Conservation (phyloP, 1,140 invertebrate genomes). For the Drosophila biarmipes region DNA sequence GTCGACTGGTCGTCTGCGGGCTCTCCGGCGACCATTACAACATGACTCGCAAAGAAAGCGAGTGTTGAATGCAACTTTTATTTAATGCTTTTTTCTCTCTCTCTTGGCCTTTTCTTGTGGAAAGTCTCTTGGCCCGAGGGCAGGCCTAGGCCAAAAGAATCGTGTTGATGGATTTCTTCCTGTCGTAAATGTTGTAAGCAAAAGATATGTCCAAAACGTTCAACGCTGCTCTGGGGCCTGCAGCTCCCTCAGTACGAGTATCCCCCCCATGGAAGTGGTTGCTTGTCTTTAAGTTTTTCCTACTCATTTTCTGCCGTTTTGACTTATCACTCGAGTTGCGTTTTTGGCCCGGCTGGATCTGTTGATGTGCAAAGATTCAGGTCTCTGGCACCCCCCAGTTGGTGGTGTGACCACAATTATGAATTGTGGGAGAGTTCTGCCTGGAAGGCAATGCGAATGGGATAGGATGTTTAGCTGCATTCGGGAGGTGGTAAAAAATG, state of each 20-base stretch:
- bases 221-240: constrained; percentile 37
- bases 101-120: constrained; percentile 15
- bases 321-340: constrained; percentile 58
- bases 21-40: constrained; percentile 56
- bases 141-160: constrained; percentile 59
- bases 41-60: constrained; percentile 79
- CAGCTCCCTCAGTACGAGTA: constrained; percentile 12
- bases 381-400: neutral
- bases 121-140: constrained; percentile 51
- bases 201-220: constrained; percentile 56
- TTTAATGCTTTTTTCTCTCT: constrained; percentile 42
- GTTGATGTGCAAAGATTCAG: constrained; percentile 32
- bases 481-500: constrained; percentile 2
- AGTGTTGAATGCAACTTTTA: constrained; percentile 79
- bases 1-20: constrained; percentile 25
- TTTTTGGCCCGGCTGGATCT: constrained; percentile 36
- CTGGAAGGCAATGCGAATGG: constrained; percentile 3
- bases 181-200: constrained; percentile 69
- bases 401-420: neutral
- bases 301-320: constrained; percentile 33
- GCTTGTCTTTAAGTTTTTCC: constrained; percentile 9
- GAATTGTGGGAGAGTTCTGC: constrained; percentile 45
- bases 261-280: constrained; percentile 20
- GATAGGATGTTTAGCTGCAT: neutral
- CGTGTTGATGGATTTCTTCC: constrained; percentile 80